A percentile compares a stretch with the other conserved stretches of the same genome.
Evolutionary conservation across 2,888 invertebrate species (phyloP).

Genomic region (Aleiodes leptofemur): DNA sequence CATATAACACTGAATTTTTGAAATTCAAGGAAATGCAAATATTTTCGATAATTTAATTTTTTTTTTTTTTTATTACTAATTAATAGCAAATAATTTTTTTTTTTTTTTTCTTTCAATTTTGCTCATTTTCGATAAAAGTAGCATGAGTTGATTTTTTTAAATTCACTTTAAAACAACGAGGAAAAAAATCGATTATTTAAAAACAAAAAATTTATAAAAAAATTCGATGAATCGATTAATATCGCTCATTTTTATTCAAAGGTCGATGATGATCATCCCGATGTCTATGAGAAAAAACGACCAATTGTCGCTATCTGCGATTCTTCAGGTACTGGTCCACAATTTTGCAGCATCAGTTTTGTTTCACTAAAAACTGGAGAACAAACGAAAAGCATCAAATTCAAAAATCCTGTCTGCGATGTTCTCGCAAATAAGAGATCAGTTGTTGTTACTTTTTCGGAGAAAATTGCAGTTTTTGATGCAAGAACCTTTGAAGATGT

Average conservation of each 20-base stretch:
- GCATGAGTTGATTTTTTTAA: too few species aligned
- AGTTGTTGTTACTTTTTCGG: slow-evolving; percentile 91
- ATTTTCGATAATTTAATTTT: too few species aligned
- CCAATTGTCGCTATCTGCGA: slow-evolving; percentile 95
- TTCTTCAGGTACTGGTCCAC: slow-evolving; percentile 85
- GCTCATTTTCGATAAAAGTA: too few species aligned
- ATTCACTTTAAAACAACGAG: too few species aligned
- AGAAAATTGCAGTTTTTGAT: slow-evolving; percentile 94
- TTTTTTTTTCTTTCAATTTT: too few species aligned
- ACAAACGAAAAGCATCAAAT: slow-evolving; percentile 92
- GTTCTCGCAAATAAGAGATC: slow-evolving; percentile 93
- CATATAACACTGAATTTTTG: too few species aligned
- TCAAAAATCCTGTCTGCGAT: slow-evolving; percentile 92
- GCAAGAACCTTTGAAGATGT: slow-evolving; percentile 91
- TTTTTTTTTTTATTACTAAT: too few species aligned
- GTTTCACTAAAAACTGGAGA: slow-evolving; percentile 90
- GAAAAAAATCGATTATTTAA: too few species aligned
- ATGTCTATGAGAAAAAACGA: slow-evolving; percentile 86
- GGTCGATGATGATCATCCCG: slow-evolving; percentile 77
- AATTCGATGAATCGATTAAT: too few species aligned
- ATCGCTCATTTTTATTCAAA: slow-evolving; percentile 54
- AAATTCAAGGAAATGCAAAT: too few species aligned
- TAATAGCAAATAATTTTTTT: too few species aligned
- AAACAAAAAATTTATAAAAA: too few species aligned
- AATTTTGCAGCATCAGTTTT: slow-evolving; percentile 88